phyloP scores from a whole-genome alignment of 1,140 invertebrate genomes.

The Carcinoscorpius rotundicauda region DNA sequence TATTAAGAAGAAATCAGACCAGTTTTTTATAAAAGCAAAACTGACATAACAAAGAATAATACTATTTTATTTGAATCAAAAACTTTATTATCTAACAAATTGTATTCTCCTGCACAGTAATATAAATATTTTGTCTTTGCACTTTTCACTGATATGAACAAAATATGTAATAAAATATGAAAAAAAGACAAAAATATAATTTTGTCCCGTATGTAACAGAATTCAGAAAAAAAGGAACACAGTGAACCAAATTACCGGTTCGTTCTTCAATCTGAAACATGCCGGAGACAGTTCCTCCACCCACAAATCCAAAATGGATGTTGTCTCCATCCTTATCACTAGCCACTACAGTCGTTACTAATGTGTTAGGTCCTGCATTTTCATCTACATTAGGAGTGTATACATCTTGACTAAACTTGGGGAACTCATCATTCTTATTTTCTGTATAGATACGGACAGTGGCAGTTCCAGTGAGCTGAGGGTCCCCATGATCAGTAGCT shows the following conservation, averaged over 20 bases:
- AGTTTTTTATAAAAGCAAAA: too few species aligned
- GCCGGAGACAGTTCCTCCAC: slow-evolving; percentile 71
- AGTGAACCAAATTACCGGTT: slow-evolving; percentile 41
- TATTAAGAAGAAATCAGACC: too few species aligned
- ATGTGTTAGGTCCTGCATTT: slow-evolving; percentile 82
- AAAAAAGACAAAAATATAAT: too few species aligned
- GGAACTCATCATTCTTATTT: slow-evolving; percentile 92
- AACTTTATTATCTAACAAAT: too few species aligned
- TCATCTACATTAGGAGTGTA: slow-evolving; percentile 93
- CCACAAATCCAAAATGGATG: slow-evolving; percentile 84
- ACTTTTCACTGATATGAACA: too few species aligned
- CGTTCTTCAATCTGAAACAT: slow-evolving; percentile 93
- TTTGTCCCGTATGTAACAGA: too few species aligned
- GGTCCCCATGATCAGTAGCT: slow-evolving; percentile 84
- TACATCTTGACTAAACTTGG: slow-evolving; percentile 90
- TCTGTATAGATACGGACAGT: slow-evolving; percentile 89
- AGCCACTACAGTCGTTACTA: slow-evolving; percentile 86
- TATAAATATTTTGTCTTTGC: too few species aligned
- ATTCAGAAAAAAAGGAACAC: neutral
- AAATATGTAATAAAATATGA: too few species aligned
- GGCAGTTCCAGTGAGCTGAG: slow-evolving; percentile 76
- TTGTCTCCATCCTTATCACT: slow-evolving; percentile 93
- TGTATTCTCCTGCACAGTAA: too few species aligned
- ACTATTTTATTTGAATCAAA: too few species aligned
- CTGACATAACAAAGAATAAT: too few species aligned